Evolutionary conservation across 1,140 invertebrate genomes (phyloP), one percentile per base, ranked within the genome.

Genomic region (Drosophila teissieri): DNA sequence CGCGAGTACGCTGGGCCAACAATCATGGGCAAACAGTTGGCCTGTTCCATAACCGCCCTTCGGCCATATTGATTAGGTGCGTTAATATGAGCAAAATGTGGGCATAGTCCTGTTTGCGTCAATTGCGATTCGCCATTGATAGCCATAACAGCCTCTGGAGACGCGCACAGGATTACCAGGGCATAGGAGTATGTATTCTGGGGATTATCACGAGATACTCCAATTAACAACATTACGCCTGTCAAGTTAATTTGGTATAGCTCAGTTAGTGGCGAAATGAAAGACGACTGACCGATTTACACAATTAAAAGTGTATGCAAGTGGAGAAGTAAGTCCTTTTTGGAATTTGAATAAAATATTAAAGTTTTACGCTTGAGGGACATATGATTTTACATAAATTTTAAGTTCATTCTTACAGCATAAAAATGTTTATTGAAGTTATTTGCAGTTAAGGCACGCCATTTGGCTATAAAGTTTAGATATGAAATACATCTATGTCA

Each of bases 41-140:
- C 17, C 44, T 44, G 36, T 75, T 64, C 36, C 36, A 39, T 52
- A 51, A 49, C 61, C 46, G 45, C 17, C 72, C 37, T 36, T 27
- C 39, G 74, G 60, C 46, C 62, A 73, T 79, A 86, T 82, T 88
- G 83, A 88, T 88, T 88, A 82, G 62, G 67, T 88, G 76, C 67
- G 64, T 79, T 82, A 82, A 70, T 82, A 88, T 64, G 64, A 42
- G 14, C 49, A 48, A 64, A 56, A 64, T 79, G 53, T 44, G 46
- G 62, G 57, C 45, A 61, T 62, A 68, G 73, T 69, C 37, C 51
- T 55, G 75, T 84, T 79, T 74, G 39, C 68, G 76, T 81, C 78
- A 73, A 73, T 51, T 49, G 63, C 45, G 36, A 46, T 24, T 19
- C 31, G 51, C 36, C 39, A 34, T 44, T 51, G 48, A 51, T 51